Conservation (phyloP, 1,140 invertebrate species). For the Dinothrombium tinctorium region DNA sequence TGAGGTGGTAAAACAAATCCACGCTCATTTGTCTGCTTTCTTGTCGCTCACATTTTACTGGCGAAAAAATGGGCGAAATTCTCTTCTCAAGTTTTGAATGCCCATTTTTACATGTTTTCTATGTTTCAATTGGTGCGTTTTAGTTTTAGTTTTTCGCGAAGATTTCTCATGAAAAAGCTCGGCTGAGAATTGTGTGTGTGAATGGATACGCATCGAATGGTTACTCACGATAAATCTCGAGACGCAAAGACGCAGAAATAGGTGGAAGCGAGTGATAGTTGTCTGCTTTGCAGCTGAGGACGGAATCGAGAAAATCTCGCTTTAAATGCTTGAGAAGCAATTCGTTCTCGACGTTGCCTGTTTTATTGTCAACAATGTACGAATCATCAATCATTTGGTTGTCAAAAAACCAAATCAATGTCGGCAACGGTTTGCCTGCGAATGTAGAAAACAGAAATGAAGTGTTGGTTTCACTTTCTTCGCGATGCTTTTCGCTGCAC, state of each 20-base stretch:
- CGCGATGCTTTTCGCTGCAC: neutral
- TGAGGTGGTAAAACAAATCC: too few species aligned
- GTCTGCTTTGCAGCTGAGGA: slow-evolving; percentile 56
- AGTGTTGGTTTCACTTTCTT: neutral
- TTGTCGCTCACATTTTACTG: too few species aligned
- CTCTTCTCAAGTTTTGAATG: too few species aligned
- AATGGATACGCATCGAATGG: neutral
- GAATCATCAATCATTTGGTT: slow-evolving; percentile 16
- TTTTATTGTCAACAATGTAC: slow-evolving; percentile 11
- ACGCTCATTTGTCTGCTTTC: too few species aligned
- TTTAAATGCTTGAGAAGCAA: slow-evolving; percentile 43
- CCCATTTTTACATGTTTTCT: too few species aligned
- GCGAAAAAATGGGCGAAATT: too few species aligned
- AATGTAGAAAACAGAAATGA: neutral
- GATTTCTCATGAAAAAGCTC: too few species aligned
- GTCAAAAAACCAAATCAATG: slow-evolving; percentile 18
- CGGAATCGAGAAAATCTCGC: slow-evolving; percentile 47
- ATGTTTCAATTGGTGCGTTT: neutral
- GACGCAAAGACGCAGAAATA: slow-evolving; percentile 14
- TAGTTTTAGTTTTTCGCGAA: neutral
- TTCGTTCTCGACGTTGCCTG: slow-evolving; percentile 23
- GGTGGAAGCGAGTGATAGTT: slow-evolving; percentile 45
- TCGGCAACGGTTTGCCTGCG: slow-evolving; percentile 17
- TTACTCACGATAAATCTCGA: slow-evolving; percentile 20
- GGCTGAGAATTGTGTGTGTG: neutral